Evolutionary conservation across 2,113 vertebrate species (phyloP).

Genomic region (Oncorhynchus clarkii): DNA sequence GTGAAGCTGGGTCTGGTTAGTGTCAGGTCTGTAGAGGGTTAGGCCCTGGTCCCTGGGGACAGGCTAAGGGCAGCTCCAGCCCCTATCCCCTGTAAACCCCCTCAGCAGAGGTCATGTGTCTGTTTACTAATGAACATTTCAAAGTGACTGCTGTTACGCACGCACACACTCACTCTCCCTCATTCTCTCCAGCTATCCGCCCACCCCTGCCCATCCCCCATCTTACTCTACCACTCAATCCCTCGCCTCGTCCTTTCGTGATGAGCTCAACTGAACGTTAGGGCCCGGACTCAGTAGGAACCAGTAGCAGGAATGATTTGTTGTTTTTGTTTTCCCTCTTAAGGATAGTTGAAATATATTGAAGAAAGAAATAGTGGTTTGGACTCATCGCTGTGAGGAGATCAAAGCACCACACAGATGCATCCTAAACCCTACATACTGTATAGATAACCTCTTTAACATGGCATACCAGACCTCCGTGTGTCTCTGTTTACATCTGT

Average conservation of each 20-base stretch:
- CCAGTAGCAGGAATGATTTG: too few relatives aligned
- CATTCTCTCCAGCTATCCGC: neutral
- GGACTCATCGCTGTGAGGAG: too few relatives aligned
- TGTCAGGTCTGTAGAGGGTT: neutral
- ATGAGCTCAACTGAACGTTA: too few relatives aligned
- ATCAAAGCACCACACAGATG: too few relatives aligned
- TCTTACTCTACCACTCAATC: too few relatives aligned
- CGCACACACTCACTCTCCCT: neutral
- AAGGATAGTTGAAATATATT: too few relatives aligned
- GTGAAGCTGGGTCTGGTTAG: conserved; percentile 5
- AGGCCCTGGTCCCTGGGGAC: neutral
- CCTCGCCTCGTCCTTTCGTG: too few relatives aligned
- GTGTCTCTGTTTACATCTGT: neutral
- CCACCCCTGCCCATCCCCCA: neutral
- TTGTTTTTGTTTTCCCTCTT: too few relatives aligned
- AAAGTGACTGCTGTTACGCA: neutral
- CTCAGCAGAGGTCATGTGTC: neutral
- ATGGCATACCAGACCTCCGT: neutral
- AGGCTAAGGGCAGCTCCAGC: neutral
- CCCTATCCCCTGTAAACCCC: neutral
- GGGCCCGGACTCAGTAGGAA: too few relatives aligned
- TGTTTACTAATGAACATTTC: neutral
- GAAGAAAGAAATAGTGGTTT: too few relatives aligned
- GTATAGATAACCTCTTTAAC: too few relatives aligned
- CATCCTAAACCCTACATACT: too few relatives aligned